Base-by-base conservation (phyloP, 2,888 invertebrate species). In the Athripsodes cinereus region DNA sequence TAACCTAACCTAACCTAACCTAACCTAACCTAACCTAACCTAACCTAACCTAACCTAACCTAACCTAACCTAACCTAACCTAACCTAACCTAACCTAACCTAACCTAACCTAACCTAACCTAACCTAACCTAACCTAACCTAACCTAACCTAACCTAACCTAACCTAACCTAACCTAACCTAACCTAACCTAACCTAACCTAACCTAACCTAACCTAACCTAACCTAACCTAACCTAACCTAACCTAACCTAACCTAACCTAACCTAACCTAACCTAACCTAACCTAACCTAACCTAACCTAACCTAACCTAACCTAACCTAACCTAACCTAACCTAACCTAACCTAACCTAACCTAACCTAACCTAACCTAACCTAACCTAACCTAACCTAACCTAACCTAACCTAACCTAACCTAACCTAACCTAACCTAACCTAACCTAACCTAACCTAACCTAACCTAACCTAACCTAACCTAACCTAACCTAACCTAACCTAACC, bases 281-380 rank as follows among this genome's bases (percentile, higher is more conserved):
- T 19, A 49, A 49, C 18, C 49, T 49, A 49, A 49, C 49, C 49
- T 49, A 49, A 49, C 49, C 49, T 49, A 49, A 49, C 49, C 49
- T 49, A 49, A 49, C 49, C 49, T 49, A 49, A 49, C 49, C 49
- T 49, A 49, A 49, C 49, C 49, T 49, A 49, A 49, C 49, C 49
- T 49, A 49, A 49, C 49, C 49, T 49, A 49, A 49, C 49, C 49
- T 49, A 49, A 49, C 49, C 21, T 19, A 49, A 18, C 20, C 11
- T n/a, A n/a, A n/a, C n/a, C n/a, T n/a, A n/a, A n/a, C n/a, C n/a
- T n/a, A n/a, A n/a, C n/a, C n/a, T n/a, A n/a, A n/a, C n/a, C n/a
- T n/a, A n/a, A n/a, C n/a, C n/a, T n/a, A n/a, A n/a, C n/a, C n/a
- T n/a, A n/a, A n/a, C n/a, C n/a, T n/a, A n/a, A n/a, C n/a, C n/a